Conservation (phyloP, 2,888 invertebrate species). For the Dendrolimus houi region DNA sequence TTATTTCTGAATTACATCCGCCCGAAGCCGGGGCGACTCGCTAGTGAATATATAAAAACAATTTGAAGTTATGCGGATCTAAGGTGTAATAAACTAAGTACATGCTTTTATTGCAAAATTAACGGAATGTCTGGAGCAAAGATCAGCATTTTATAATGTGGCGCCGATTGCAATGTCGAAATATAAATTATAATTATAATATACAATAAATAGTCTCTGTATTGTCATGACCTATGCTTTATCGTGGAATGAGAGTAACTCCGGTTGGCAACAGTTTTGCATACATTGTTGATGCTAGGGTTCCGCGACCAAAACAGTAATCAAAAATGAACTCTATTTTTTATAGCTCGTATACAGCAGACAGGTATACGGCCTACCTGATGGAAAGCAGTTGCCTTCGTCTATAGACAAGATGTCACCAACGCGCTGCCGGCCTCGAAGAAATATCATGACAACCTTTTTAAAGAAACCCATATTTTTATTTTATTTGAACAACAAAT, state of each 20-base stretch:
- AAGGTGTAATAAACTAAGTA: too few relatives aligned
- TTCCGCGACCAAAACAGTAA: slow-evolving; percentile 10
- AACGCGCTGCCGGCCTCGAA: too few relatives aligned
- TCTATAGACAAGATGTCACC: too few relatives aligned
- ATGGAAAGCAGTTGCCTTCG: too few relatives aligned
- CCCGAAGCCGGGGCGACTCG: too few relatives aligned
- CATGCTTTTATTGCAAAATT: not conserved
- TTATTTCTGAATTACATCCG: too few relatives aligned
- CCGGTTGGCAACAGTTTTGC: slow-evolving; percentile 41
- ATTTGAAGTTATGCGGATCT: not conserved
- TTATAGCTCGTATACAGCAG: not conserved
- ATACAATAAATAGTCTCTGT: slow-evolving; percentile 20
- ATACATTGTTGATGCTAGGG: slow-evolving; percentile 23
- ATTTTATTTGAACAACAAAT: too few relatives aligned
- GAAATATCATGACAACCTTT: too few relatives aligned
- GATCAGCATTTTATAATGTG: not conserved
- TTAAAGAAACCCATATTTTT: too few relatives aligned
- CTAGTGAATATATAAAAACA: too few relatives aligned
- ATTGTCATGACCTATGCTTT: slow-evolving; percentile 37
- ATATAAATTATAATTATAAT: not conserved
- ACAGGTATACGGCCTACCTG: not conserved
- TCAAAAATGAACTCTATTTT: not conserved
- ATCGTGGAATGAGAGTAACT: slow-evolving; percentile 23
- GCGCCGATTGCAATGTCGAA: not conserved
- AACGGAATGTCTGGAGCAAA: not conserved